These are phyloP conservation scores for Anthopleura sola DNA, from an alignment of 64 coral and sea anemone genomes.

Conservation along the genomic window DNA sequence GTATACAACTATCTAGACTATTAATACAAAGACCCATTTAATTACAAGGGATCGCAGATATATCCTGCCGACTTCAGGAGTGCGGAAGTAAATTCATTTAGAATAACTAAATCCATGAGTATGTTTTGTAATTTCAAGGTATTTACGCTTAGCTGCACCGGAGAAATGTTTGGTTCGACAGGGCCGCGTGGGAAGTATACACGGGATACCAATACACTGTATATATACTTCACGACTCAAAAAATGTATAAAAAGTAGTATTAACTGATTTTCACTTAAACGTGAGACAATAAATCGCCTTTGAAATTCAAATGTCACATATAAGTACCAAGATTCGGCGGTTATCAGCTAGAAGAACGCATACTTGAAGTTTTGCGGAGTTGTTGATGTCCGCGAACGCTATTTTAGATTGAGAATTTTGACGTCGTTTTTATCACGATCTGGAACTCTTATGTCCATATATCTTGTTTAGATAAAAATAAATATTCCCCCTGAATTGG, in stretches of 20 bases:
- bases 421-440: background rate
- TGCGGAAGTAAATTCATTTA: slow-evolving; percentile 5
- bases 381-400: background rate
- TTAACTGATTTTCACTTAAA: background rate
- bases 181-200: background rate
- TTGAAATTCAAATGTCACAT: background rate
- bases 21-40: background rate
- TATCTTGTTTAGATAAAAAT: background rate
- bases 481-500: background rate
- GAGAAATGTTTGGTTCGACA: background rate
- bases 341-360: background rate
- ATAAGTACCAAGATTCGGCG: background rate
- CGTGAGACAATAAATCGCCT: background rate
- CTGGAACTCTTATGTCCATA: background rate
- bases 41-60: background rate
- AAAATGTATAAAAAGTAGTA: background rate
- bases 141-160: slow-evolving; percentile 15
- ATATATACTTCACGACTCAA: background rate
- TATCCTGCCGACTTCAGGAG: background rate
- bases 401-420: background rate
- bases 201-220: background rate
- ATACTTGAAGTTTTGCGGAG: slow-evolving; percentile 3
- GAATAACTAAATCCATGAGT: slow-evolving; percentile 9
- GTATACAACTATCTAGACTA: background rate
- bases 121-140: slow-evolving; percentile 1